Conservation (phyloP, 2,888 invertebrate species). For the Cryptus viduatorius region DNA sequence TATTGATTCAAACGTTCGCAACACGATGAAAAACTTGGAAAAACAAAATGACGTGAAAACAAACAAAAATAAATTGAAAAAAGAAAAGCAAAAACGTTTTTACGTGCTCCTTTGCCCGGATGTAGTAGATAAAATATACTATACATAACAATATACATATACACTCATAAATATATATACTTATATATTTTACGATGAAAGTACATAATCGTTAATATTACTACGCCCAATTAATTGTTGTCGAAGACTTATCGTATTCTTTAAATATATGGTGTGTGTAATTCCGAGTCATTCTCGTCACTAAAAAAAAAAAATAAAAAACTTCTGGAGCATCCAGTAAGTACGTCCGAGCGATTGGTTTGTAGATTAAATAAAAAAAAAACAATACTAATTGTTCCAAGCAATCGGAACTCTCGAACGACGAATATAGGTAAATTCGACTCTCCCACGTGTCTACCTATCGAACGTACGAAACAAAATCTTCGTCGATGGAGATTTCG, state of each 20-base stretch:
- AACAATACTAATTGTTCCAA: not conserved
- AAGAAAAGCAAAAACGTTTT: constrained; percentile 46
- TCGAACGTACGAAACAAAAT: constrained; percentile 23
- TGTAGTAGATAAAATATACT: constrained; percentile 55
- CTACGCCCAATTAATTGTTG: constrained; percentile 57
- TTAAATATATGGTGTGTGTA: constrained; percentile 35
- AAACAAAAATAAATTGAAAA: not conserved
- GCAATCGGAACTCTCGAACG: constrained; percentile 6
- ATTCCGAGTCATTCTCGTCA: constrained; percentile 42
- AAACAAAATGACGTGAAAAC: not conserved
- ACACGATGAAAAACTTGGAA: constrained; percentile 7
- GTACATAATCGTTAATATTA: constrained; percentile 72
- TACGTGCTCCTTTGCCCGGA: constrained; percentile 53
- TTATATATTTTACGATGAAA: constrained; percentile 75
- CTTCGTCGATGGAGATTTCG: constrained; percentile 40
- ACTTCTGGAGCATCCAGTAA: not conserved
- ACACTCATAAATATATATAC: constrained; percentile 63
- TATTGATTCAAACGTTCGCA: constrained; percentile 61
- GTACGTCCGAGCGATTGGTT: constrained; percentile 23
- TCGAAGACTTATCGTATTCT: constrained; percentile 50
- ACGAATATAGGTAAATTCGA: constrained; percentile 27
- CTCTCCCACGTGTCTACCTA: constrained; percentile 35
- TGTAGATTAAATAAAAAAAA: constrained; percentile 19
- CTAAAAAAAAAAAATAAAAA: constrained; percentile 9
- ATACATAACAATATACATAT: constrained; percentile 59